Conservation (phyloP, 2,888 invertebrate species). For the Ferdinandea cuprea region DNA sequence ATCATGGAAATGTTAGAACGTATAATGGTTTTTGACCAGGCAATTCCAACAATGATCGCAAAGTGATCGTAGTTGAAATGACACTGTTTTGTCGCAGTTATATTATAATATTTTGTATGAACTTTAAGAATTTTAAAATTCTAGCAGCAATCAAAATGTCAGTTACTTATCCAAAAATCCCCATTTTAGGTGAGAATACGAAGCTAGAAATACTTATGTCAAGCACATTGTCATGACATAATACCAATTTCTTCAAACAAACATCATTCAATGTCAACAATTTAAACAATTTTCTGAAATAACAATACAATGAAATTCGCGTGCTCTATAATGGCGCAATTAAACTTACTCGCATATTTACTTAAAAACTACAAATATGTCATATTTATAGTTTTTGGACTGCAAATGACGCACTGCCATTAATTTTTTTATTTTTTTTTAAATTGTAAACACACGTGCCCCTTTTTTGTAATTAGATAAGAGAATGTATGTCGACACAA, state of each 20-base stretch:
- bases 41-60: no score
- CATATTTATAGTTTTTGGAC: slow-evolving; percentile 5
- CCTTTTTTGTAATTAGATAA: slow-evolving; percentile 6
- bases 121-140: no score
- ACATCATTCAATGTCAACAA: background rate
- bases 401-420: slow-evolving; percentile 25
- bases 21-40: background rate
- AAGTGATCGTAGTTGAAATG: no score
- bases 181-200: no score
- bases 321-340: background rate
- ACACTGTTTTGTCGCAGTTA: no score
- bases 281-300: background rate
- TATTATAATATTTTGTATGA: no score
- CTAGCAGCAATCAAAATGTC: no score
- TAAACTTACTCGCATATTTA: background rate
- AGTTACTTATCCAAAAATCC: no score
- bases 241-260: background rate
- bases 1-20: background rate
- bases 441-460: slow-evolving; percentile 27
- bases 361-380: background rate
- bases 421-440: slow-evolving; percentile 1
- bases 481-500: background rate
- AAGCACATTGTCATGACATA: background rate
- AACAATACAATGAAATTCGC: background rate
- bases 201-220: no score